Conservation (phyloP, 2,113 vertebrate species). For the Podiceps cristatus region DNA sequence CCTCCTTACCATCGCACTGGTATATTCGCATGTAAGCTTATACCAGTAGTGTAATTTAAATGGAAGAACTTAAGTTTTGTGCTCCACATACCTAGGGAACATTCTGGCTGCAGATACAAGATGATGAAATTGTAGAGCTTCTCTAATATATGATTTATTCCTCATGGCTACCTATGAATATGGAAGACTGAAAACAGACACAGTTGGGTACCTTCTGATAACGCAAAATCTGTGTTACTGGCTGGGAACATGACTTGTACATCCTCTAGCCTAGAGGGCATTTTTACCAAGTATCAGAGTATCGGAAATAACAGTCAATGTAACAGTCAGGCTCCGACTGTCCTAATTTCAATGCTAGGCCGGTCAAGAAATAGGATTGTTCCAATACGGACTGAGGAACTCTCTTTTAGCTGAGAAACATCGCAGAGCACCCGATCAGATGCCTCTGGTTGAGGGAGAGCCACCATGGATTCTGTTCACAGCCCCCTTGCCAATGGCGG, state of each 20-base stretch:
- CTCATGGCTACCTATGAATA: neutral
- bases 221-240: neutral
- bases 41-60: neutral
- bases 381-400: neutral
- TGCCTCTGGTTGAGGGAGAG: neutral
- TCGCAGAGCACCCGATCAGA: neutral
- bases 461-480: fast-evolving
- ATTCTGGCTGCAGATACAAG: neutral
- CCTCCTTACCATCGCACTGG: neutral
- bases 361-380: neutral
- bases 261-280: neutral
- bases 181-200: neutral
- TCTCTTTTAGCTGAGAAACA: neutral
- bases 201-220: neutral
- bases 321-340: neutral
- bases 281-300: neutral
- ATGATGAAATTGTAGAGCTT: neutral
- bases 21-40: neutral
- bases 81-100: neutral
- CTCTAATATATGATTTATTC: neutral
- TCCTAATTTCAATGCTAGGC: neutral
- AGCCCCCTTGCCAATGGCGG: neutral
- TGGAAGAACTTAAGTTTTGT: neutral
- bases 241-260: neutral
- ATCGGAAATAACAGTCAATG: neutral